Evolutionary conservation across 2,888 invertebrate genomes (phyloP).

Genomic region (Halocaridina rubra): DNA sequence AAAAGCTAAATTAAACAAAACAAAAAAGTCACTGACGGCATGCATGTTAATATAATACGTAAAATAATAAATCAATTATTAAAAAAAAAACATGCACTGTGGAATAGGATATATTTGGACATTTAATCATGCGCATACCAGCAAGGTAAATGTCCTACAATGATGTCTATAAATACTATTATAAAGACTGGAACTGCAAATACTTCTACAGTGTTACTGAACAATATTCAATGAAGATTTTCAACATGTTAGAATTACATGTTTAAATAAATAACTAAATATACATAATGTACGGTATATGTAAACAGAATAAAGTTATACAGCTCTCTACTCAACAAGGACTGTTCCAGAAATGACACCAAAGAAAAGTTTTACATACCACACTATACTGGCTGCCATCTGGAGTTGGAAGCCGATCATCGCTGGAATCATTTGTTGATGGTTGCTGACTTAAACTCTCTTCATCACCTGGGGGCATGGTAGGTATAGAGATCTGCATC

Average conservation of each 20-base stretch:
- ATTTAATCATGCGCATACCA: slow-evolving; percentile 35
- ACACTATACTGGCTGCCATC: slow-evolving; percentile 33
- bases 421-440: slow-evolving; percentile 3
- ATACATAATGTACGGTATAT: no score
- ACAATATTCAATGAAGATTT: no score
- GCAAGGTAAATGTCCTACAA: neutral
- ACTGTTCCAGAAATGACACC: neutral
- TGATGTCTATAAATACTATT: no score
- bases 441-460: neutral
- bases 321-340: slow-evolving; percentile 31
- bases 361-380: slow-evolving; percentile 25
- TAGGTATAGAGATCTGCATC: slow-evolving; percentile 19
- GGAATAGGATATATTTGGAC: slow-evolving; percentile 16
- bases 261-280: no score
- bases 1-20: neutral
- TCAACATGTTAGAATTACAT: no score
- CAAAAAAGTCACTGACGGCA: neutral
- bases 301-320: slow-evolving; percentile 1
- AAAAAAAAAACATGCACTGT: slow-evolving; percentile 20
- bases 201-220: no score
- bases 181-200: no score
- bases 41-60: slow-evolving; percentile 15
- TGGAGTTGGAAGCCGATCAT: neutral
- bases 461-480: slow-evolving; percentile 13
- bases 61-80: no score